A percentile compares a stretch with the other conserved stretches of the same genome.
These are phyloP conservation scores for Melanotaenia pygmaea DNA, from an alignment of 2,797 vertebrate species.

Conservation along the genomic window DNA sequence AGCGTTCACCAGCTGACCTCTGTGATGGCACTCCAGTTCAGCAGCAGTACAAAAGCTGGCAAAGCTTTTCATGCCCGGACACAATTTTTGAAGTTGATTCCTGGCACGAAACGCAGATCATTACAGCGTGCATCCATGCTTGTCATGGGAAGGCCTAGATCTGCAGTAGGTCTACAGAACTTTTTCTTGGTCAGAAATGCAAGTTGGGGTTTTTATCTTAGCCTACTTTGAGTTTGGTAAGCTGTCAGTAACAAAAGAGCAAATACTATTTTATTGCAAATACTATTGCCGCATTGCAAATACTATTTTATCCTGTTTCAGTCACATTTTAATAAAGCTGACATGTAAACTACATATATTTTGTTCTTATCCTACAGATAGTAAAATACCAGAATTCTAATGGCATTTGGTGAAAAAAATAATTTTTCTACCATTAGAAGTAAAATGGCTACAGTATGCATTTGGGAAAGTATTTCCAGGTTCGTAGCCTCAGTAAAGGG, in stretches of 20 bases:
- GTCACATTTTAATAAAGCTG: constrained; percentile 18
- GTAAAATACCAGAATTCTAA: constrained; percentile 32
- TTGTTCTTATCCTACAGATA: constrained; percentile 25
- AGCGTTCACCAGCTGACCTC: constrained; percentile 62
- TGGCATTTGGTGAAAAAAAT: constrained; percentile 23
- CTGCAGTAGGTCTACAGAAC: constrained; percentile 23
- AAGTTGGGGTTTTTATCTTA: constrained; percentile 9
- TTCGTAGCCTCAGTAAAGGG: constrained; percentile 41
- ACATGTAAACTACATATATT: constrained; percentile 18
- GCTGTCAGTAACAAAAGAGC: constrained; percentile 22
- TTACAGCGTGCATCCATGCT: constrained; percentile 32
- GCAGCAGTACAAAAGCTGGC: constrained; percentile 55
- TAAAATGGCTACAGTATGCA: constrained; percentile 32
- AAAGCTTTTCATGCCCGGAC: constrained; percentile 36
- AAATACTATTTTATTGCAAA: constrained; percentile 33
- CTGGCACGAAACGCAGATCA: constrained; percentile 39
- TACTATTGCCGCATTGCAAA: constrained; percentile 4
- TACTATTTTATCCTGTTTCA: constrained; percentile 31
- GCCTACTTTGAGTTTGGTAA: constrained; percentile 19
- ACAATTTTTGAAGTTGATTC: constrained; percentile 47
- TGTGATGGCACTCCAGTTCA: constrained; percentile 64
- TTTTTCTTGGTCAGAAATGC: constrained; percentile 7
- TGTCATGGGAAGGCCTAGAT: constrained; percentile 40
- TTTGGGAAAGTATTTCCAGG: constrained; percentile 45
- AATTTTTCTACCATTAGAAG: constrained; percentile 35